Conservation (phyloP, 2,113 vertebrate genomes). For the Mirounga angustirostris region DNA sequence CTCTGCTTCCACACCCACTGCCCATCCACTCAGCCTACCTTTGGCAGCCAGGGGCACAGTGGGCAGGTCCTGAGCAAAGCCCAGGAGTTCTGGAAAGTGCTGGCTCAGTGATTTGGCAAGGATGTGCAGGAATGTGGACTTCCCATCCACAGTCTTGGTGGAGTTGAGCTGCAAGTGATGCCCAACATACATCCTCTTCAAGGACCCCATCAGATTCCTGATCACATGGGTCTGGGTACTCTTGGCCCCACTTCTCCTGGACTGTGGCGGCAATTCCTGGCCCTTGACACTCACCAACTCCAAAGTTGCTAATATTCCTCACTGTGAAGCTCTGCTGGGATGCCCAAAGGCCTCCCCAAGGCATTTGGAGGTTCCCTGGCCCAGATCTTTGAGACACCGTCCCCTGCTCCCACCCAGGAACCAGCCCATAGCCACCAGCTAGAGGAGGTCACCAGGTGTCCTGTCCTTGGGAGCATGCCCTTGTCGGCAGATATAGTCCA, state of each 20-base stretch:
- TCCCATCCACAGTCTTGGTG: conserved; percentile 98
- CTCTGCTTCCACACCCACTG: fast-evolving
- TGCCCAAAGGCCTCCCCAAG: neutral
- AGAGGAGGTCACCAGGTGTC: neutral
- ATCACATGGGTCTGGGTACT: too few species aligned
- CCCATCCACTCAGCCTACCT: conserved; percentile 88
- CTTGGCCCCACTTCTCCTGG: neutral
- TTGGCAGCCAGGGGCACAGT: conserved; percentile 97
- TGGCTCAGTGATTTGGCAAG: conserved; percentile 99
- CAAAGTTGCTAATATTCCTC: neutral
- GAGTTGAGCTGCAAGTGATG: conserved; percentile 93
- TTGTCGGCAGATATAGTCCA: neutral
- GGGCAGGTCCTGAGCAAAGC: conserved; percentile 96
- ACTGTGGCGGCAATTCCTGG: neutral
- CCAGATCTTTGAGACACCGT: neutral
- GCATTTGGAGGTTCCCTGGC: neutral
- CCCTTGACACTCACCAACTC: neutral
- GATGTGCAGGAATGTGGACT: conserved; percentile 98
- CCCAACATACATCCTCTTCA: neutral
- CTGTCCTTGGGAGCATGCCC: neutral
- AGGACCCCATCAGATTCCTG: neutral
- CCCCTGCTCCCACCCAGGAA: neutral
- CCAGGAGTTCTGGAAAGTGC: conserved; percentile 98
- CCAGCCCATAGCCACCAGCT: neutral
- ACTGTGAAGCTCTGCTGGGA: neutral